Evolutionary conservation across 2,888 invertebrate genomes (phyloP), one percentile per base, ranked within the genome.

Genomic region (Pteria penguin): DNA sequence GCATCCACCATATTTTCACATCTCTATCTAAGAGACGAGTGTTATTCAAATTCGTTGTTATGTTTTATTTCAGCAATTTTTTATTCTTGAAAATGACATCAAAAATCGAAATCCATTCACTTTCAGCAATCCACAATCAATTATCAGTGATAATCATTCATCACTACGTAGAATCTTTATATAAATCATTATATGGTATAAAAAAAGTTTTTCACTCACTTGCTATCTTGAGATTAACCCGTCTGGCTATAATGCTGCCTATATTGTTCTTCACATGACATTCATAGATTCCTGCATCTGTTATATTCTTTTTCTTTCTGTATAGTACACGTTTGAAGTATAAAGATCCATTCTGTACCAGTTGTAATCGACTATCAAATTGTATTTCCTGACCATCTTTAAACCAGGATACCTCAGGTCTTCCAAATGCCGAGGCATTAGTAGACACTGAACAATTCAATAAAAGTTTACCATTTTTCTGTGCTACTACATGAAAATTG

Each of bases 251-350:
- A 45, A 86, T 75, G 18, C 79, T 84, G 54, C 86, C 86, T 60
- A 81, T 69, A 18, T 58, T 69, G 71, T 84, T 84, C 5, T 62
- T 66, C 31, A 80, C 83, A 63, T 80, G 79, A 77, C 86, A 86
- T 24, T 84, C 85, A 32, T 86, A 86, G 22, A 84, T 62, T 22
- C 86, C 86, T 8, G 78, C 83, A 69, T 85, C 84, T 0, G 79
- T 79, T 8, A 75, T 61, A 36, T 81, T 76, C 75, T 81, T 84
- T 61, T 75, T 82, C 29, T 79, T 80, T 8, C 82, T 76, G 60
- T 83, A 80, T 57, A 81, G 72, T 24, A 86, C 79, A 18, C 83
- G 77, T 58, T 79, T 79, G 24, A 86, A 78, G 58, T 69, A 84
- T 57, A 86, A 78, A 8, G 84, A 82, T 45, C 84, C 84, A 73